Evolutionary conservation across 1,140 invertebrate species (phyloP).

Genomic region (Trichogramma pretiosum): DNA sequence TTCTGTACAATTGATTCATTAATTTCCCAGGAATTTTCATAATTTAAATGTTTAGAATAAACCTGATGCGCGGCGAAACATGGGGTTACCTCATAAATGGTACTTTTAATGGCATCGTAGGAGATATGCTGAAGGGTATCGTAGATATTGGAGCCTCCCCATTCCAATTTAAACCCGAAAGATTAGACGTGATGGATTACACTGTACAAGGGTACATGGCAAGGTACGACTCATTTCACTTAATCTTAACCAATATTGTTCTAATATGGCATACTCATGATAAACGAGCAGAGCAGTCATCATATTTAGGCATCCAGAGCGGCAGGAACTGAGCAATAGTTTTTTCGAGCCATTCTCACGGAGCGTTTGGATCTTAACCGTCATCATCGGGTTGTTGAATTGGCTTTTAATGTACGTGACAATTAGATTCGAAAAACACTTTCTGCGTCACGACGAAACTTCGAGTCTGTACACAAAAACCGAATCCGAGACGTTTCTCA

Average conservation of each 20-base stretch:
- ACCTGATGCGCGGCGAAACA: constrained; percentile 46
- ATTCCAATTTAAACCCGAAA: constrained; percentile 50
- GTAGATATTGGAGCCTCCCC: constrained; percentile 55
- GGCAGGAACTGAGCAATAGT: constrained; percentile 48
- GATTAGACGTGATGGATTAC: constrained; percentile 51
- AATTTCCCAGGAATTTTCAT: neutral
- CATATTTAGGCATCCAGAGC: constrained; percentile 58
- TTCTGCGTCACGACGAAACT: neutral
- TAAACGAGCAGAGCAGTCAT: too few relatives aligned
- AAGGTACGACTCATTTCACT: constrained; percentile 45
- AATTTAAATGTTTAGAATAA: constrained; percentile 36
- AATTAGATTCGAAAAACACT: constrained; percentile 18
- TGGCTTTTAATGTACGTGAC: constrained; percentile 23
- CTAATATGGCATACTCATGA: too few relatives aligned
- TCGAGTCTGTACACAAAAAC: constrained; percentile 15
- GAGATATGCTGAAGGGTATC: constrained; percentile 47
- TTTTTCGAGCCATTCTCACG: constrained; percentile 30
- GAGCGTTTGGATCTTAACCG: constrained; percentile 26
- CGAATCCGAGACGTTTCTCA: constrained; percentile 32
- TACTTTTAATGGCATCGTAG: constrained; percentile 59
- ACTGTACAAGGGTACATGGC: constrained; percentile 51
- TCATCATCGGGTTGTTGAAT: constrained; percentile 21
- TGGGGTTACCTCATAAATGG: constrained; percentile 60
- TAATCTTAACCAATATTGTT: too few relatives aligned
- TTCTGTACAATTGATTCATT: too few relatives aligned